Conservation (phyloP, 2,797 vertebrate species). For the Fundulus diaphanus region DNA sequence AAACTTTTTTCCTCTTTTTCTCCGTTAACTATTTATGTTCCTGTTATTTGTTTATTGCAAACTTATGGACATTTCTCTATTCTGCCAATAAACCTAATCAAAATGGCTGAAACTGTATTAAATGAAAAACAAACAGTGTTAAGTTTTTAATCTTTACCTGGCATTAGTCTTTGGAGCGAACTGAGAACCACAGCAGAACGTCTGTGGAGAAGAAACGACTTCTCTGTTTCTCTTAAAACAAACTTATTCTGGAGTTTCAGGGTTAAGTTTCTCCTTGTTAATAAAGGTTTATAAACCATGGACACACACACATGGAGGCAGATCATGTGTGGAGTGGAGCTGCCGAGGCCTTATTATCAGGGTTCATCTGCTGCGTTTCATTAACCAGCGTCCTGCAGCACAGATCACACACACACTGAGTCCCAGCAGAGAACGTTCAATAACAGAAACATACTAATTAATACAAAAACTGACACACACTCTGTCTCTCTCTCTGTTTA, state of each 20-base stretch:
- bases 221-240: background rate
- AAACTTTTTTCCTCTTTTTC: no score
- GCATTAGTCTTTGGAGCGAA: no score
- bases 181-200: background rate
- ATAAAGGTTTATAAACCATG: constrained; percentile 8
- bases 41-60: background rate
- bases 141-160: no score
- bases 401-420: constrained; percentile 20
- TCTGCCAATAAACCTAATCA: background rate
- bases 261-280: background rate
- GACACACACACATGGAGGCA: constrained; percentile 10
- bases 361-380: constrained; percentile 39
- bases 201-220: background rate
- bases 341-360: constrained; percentile 49
- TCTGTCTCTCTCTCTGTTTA: constrained; percentile 43
- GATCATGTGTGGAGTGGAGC: background rate
- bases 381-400: constrained; percentile 31
- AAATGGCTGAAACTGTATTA: background rate
- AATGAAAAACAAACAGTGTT: background rate
- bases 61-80: background rate
- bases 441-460: constrained; percentile 56
- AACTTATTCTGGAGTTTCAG: background rate
- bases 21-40: no score
- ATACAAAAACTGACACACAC: constrained; percentile 48
- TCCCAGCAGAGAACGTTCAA: constrained; percentile 34